Base-by-base conservation (phyloP, 2,888 invertebrate genomes). In the Euzetes globulus region DNA sequence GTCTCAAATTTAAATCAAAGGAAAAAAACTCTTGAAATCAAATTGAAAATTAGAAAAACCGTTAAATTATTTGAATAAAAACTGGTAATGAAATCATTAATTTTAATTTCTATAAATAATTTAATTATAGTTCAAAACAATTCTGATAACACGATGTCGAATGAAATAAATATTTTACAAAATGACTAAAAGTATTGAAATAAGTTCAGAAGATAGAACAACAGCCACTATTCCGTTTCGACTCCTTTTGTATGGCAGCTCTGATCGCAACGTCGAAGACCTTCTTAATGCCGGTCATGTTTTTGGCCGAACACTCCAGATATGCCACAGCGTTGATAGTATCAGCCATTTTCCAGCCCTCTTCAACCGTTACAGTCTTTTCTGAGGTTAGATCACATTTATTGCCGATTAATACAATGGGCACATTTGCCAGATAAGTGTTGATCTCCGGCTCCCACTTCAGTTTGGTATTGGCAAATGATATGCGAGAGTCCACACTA, bases 291-390 rank as follows among this genome's bases (percentile, higher is more conserved):
- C 47, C 47, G 17, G 27, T 22, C 17, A 41, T 22, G 45, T 45
- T 47, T 25, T 70, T 70, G 2, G 70, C 70, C 22, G 70, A 70
- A 70, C 70, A 70, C 45, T 70, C 70, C 4, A 70, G 17, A 47
- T 70, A 70, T 17, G 45, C 70, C 15, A 70, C 70, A 0, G 70
- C 70, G 15, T 47, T 25, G 70, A 70, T 45, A 45, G 70, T 70
- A 22, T 70, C 70, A 3, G 70, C 70, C 70, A 70, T 70, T 70
- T 70, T 70, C 70, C 70, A 70, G 70, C 70, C 70, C 22, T 70
- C 70, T 17, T 70, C 70, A 19, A 19, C 41, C 9, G 70, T 70
- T 1, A 70, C 37, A 3, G 85, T 85, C 77, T 84, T 83, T 45
- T 70, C 70, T 7, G 70, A 70, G 2, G 5, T 17, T 1, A 70